Evolutionary conservation across 2,888 invertebrate genomes (phyloP), one percentile per base, ranked within the genome.

Genomic region (Heliothis peltigera): DNA sequence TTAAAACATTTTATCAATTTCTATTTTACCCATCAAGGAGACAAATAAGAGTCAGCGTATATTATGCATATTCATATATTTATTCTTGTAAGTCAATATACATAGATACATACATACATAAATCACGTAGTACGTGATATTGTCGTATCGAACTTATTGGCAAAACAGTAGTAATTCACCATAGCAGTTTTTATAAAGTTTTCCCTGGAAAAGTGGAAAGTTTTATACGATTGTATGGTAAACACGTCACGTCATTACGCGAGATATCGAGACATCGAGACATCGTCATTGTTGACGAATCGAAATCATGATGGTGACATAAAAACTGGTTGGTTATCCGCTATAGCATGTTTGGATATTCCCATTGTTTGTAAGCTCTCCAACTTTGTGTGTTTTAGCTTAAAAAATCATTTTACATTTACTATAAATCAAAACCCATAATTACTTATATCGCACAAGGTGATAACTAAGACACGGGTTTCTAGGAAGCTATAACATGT

Each of bases 151-250:
- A 17, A 17, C 8, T 42, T 42, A 17, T 17, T 6, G 17, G 42
- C 17, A 18, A 17, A 42, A 42, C 17, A 17, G 17, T 4, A 42
- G n/a, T 42, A 7, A 42, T 42, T 42, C 42, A 42, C 17, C 17
- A 42, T 42, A 42, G 3, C 17, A 6, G 42, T 17, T 42, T 35
- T 35, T n/a, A n/a, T 19, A 15, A 22, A 3, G 28, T 49, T 52
- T 52, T 22, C n/a, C 21, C 39, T 39, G 15, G 10, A 19, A 35
- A 21, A 21, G 19, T 39, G 21, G 52, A 52, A 42, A 52, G 39
- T 39, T 42, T 42, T 22, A 52, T 46, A 15, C 21, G 15, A 39
- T 39, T 52, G 52, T 52, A n/a, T 52, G 39, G 7, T 39, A 52
- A 35, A 21, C 7, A 35, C 21, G 10, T 21, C 15, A 39, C 35